Conservation (phyloP, 2,113 vertebrate species). For the Neogobius melanostomus region DNA sequence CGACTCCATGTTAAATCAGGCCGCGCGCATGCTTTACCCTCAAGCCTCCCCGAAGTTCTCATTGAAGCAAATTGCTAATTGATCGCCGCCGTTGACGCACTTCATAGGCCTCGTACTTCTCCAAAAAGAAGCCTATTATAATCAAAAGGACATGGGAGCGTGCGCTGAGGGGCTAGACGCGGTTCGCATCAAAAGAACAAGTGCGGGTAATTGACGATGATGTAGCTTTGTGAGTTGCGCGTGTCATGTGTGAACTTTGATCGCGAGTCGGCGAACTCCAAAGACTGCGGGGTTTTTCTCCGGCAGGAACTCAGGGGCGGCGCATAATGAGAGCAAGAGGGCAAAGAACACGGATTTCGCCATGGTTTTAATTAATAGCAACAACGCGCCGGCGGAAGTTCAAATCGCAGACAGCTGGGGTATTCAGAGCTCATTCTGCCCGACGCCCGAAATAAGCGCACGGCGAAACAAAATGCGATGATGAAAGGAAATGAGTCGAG, state of each 20-base stretch:
- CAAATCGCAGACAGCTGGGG: constrained; percentile 13
- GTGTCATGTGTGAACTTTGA: constrained; percentile 8
- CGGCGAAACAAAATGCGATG: not conserved
- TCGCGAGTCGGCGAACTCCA: constrained; percentile 11
- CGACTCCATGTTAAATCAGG: constrained; percentile 69
- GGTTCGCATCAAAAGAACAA: constrained; percentile 46
- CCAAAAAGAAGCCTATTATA: constrained; percentile 48
- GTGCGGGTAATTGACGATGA: constrained; percentile 27
- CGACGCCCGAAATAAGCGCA: not conserved
- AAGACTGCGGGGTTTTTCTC: not conserved
- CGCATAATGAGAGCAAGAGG: constrained; percentile 33
- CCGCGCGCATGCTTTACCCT: constrained; percentile 71
- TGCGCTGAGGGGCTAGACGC: constrained; percentile 26
- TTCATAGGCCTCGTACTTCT: constrained; percentile 56
- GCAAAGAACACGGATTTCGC: constrained; percentile 28
- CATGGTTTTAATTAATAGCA: constrained; percentile 55
- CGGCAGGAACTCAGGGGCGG: constrained; percentile 14
- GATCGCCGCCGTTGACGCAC: constrained; percentile 68
- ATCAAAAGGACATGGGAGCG: constrained; percentile 31
- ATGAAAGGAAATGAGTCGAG: not conserved
- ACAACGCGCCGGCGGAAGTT: constrained; percentile 25
- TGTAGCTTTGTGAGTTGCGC: constrained; percentile 21
- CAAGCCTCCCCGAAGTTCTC: constrained; percentile 64
- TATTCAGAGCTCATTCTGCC: constrained; percentile 16
- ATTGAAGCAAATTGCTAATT: constrained; percentile 72